Percentiles rank a stretch among this genome's conserved stretches.
Conservation (phyloP, 2,888 invertebrate species). For the Oxyteleia sp. region DNA sequence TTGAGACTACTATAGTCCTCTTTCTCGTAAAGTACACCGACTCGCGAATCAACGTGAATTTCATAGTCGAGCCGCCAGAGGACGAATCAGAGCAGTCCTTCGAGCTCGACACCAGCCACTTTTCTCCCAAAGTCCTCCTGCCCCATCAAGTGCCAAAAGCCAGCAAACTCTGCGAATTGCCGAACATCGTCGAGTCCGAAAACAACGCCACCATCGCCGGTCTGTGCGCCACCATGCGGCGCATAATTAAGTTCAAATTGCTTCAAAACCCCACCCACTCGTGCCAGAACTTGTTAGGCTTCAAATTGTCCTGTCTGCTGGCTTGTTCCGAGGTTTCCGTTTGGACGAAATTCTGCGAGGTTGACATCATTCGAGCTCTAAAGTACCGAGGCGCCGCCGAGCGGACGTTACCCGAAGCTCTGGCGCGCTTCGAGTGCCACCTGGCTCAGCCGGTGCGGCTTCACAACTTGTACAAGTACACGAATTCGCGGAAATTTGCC, state of each 20-base stretch:
- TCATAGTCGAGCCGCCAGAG: slow-evolving; percentile 84
- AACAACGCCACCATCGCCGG: slow-evolving; percentile 91
- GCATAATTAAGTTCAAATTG: slow-evolving; percentile 88
- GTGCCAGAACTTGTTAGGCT: slow-evolving; percentile 91
- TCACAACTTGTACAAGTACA: slow-evolving; percentile 92
- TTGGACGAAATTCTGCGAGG: slow-evolving; percentile 98
- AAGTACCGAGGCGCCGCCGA: slow-evolving; percentile 85
- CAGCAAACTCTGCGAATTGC: slow-evolving; percentile 89
- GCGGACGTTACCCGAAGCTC: slow-evolving; percentile 90
- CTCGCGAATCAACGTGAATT: slow-evolving; percentile 87
- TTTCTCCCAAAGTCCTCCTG: slow-evolving; percentile 84
- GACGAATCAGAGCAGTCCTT: slow-evolving; percentile 79
- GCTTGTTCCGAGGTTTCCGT: slow-evolving; percentile 95
- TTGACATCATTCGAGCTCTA: slow-evolving; percentile 91
- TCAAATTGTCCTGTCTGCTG: slow-evolving; percentile 93
- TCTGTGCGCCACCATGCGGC: slow-evolving; percentile 92
- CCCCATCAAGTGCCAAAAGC: slow-evolving; percentile 86
- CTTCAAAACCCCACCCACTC: slow-evolving; percentile 81
- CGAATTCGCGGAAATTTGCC: slow-evolving; percentile 87
- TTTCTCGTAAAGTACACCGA: slow-evolving; percentile 90
- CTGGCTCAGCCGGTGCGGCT: slow-evolving; percentile 94
- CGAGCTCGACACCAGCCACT: slow-evolving; percentile 83
- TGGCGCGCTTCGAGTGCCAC: slow-evolving; percentile 94
- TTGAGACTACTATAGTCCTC: slow-evolving; percentile 90
- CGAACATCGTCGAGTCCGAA: slow-evolving; percentile 89